Evolutionary conservation across 2,888 invertebrate species (phyloP), one percentile per base, ranked within the genome.

Genomic region (Rapana venosa): DNA sequence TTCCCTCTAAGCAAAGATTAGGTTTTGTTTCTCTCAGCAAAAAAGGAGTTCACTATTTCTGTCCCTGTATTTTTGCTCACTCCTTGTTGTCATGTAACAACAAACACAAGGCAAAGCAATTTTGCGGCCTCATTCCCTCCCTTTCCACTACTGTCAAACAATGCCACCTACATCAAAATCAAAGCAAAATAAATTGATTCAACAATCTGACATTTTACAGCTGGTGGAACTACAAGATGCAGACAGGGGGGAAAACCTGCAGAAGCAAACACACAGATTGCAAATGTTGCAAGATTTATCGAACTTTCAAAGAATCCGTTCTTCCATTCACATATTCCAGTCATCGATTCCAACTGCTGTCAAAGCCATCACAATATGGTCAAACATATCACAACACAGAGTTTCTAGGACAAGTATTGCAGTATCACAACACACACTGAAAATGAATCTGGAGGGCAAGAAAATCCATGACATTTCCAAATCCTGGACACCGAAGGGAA

Each of bases 371-470:
- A 83, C 81, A 83, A 83, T 83, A 26, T 22, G 20, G 36, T 47
- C 47, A 83, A 47, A 13, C 36, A 6, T 36, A 47, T 83, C 81
- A 83, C 81, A 81, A 47, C 81, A 47, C 22, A 83, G 26, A 83
- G 36, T 15, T 83, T 83, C 47, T 83, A 47, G 20, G 81, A 79
- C 35, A 35, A 32, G 36, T 83, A 83, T 83, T 36, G 36, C 36
- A 36, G 81, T 47, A 83, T 83, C 81, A 83, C 81, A 83, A 83
- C 81, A 83, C 81, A 83, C 36, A 83, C 36, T 15, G 13, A 83
- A 47, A 83, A 26, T 20, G 36, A 11, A 36, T 83, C 36, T 83
- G 81, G 81, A 47, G 81, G 81, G 81, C 36, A 83, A 22, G 81
- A 47, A 83, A 30, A 83, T 83, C 36, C 30, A 22, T 15, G 32